phyloP scores from a whole-genome alignment of 2,113 vertebrate genomes.

The Nannobrachium achirus region DNA sequence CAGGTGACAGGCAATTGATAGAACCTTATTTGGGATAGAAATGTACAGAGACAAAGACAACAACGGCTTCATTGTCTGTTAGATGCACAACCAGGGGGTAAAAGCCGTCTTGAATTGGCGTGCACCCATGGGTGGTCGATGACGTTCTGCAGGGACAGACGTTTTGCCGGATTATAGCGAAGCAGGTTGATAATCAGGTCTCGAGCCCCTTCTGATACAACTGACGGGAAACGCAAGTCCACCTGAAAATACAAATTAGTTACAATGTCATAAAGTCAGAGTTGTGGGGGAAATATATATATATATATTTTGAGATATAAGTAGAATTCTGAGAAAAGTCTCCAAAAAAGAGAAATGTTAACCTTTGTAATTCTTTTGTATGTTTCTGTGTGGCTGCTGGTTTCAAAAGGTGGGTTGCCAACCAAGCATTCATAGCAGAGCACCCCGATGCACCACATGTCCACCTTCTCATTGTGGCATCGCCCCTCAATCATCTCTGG shows the following conservation, averaged over 20 bases:
- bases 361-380: slow-evolving; percentile 84
- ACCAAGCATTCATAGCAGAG: slow-evolving; percentile 90
- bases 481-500: slow-evolving; percentile 93
- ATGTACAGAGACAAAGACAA: too few relatives aligned
- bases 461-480: slow-evolving; percentile 89
- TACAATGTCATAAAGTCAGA: too few relatives aligned
- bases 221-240: slow-evolving; percentile 84
- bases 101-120: slow-evolving; percentile 82
- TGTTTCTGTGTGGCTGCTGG: slow-evolving; percentile 81
- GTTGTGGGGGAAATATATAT: too few relatives aligned
- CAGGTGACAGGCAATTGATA: too few relatives aligned
- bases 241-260: slow-evolving; percentile 72
- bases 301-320: too few relatives aligned
- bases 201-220: slow-evolving; percentile 79
- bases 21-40: too few relatives aligned
- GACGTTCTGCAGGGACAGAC: slow-evolving; percentile 82
- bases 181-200: slow-evolving; percentile 88
- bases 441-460: slow-evolving; percentile 90
- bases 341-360: neutral
- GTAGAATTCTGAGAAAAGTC: too few relatives aligned
- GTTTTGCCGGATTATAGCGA: slow-evolving; percentile 81
- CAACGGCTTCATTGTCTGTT: slow-evolving; percentile 46
- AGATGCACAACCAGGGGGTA: slow-evolving; percentile 79
- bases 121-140: slow-evolving; percentile 87
- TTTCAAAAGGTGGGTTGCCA: slow-evolving; percentile 90